These are phyloP conservation scores for Bradypodion pumilum DNA, from an alignment of 2,797 vertebrate species.

Conservation along the genomic window DNA sequence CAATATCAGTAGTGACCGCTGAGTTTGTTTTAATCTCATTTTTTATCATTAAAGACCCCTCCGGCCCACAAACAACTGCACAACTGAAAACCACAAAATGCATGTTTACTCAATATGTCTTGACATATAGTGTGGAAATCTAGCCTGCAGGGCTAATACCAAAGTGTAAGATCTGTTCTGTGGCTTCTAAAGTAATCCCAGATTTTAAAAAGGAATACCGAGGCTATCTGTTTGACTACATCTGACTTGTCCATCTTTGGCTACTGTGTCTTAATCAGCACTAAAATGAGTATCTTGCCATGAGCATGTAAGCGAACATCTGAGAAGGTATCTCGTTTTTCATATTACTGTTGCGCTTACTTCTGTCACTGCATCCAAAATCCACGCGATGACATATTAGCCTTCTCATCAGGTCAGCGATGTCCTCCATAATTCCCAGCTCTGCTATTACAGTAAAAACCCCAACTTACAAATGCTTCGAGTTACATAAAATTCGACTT, in stretches of 20 bases:
- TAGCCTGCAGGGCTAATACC: not conserved
- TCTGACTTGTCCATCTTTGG: not conserved
- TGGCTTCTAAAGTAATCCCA: not conserved
- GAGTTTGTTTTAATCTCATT: not conserved
- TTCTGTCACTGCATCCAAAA: slow-evolving; percentile 57
- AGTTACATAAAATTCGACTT: too few relatives aligned
- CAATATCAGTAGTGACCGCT: not conserved
- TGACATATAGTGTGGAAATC: not conserved
- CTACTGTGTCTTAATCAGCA: not conserved
- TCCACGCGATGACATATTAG: slow-evolving; percentile 61
- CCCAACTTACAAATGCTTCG: too few relatives aligned
- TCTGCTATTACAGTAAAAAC: too few relatives aligned
- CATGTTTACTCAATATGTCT: not conserved
- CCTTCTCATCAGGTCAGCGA: slow-evolving; percentile 44
- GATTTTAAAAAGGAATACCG: not conserved
- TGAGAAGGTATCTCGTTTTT: slow-evolving; percentile 55
- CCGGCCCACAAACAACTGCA: too few relatives aligned
- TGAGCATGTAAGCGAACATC: too few relatives aligned
- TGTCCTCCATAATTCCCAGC: slow-evolving; percentile 48
- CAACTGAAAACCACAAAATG: not conserved
- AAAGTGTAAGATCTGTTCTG: not conserved
- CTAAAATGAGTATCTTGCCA: not conserved
- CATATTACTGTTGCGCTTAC: slow-evolving; percentile 62
- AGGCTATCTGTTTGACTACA: not conserved
- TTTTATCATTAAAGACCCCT: not conserved